These are phyloP conservation scores for Eulemur coronatus DNA, from an alignment of 2,797 vertebrate species.

Conservation along the genomic window DNA sequence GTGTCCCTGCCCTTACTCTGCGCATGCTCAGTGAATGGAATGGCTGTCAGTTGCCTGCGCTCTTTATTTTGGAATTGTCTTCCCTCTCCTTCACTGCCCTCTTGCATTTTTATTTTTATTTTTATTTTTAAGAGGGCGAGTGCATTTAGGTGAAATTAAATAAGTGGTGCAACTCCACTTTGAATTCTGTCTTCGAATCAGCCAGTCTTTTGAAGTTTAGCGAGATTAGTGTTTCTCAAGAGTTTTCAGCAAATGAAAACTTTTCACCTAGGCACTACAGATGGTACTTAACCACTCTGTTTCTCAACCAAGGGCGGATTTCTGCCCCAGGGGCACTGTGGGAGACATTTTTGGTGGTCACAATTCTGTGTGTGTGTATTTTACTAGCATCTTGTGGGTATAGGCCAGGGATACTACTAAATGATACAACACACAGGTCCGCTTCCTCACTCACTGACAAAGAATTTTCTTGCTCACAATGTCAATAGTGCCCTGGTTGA, in stretches of 20 bases:
- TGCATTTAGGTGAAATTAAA: not conserved
- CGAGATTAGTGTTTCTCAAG: not conserved
- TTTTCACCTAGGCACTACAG: not conserved
- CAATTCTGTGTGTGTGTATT: not conserved
- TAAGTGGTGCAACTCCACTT: not conserved
- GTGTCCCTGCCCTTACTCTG: too few relatives aligned
- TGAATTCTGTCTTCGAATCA: not conserved
- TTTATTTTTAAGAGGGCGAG: not conserved
- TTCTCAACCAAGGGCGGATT: not conserved
- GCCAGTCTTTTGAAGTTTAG: not conserved
- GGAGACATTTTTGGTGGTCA: not conserved
- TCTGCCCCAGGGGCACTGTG: not conserved
- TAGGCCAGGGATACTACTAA: not conserved
- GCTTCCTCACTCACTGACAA: not conserved
- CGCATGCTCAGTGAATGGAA: not conserved
- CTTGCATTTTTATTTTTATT: not conserved
- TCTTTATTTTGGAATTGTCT: not conserved
- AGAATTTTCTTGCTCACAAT: not conserved
- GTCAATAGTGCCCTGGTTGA: not conserved
- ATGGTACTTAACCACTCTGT: not conserved
- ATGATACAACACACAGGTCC: not conserved
- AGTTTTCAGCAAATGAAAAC: not conserved
- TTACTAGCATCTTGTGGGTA: not conserved
- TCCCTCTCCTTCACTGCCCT: not conserved
- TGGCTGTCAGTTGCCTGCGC: too few relatives aligned